A percentile compares a stretch with the other conserved stretches of the same genome.
Conservation (phyloP, 2,113 vertebrate species). For the Zosterops japonicus region DNA sequence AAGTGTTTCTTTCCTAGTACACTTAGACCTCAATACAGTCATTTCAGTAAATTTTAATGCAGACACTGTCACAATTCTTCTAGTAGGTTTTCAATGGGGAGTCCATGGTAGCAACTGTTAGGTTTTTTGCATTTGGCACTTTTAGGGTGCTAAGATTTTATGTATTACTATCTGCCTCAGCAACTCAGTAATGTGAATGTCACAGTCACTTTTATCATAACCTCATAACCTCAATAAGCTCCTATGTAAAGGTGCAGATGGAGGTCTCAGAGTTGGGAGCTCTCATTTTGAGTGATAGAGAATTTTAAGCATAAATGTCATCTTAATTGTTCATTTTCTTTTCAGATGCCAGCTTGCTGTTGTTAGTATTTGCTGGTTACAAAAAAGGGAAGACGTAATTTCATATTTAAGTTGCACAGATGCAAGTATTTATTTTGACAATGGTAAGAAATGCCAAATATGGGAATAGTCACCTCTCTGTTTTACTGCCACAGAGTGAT, state of each 20-base stretch:
- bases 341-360: background rate
- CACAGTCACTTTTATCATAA: background rate
- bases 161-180: background rate
- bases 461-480: conserved; percentile 22
- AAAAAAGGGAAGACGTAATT: background rate
- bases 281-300: background rate
- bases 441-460: conserved; percentile 7
- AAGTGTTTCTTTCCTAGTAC: background rate
- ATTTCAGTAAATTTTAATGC: background rate
- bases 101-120: background rate
- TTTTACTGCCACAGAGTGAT: background rate
- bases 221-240: background rate
- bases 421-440: conserved; percentile 49
- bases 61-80: background rate
- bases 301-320: background rate
- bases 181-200: background rate
- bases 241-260: background rate
- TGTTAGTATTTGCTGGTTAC: conserved; percentile 1
- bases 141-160: background rate
- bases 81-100: background rate
- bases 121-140: background rate
- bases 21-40: background rate
- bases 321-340: background rate
- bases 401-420: conserved; percentile 39
- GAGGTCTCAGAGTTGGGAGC: background rate